These are phyloP conservation scores for Harpagifer antarcticus DNA, from an alignment of 2,797 vertebrate genomes.

Conservation along the genomic window DNA sequence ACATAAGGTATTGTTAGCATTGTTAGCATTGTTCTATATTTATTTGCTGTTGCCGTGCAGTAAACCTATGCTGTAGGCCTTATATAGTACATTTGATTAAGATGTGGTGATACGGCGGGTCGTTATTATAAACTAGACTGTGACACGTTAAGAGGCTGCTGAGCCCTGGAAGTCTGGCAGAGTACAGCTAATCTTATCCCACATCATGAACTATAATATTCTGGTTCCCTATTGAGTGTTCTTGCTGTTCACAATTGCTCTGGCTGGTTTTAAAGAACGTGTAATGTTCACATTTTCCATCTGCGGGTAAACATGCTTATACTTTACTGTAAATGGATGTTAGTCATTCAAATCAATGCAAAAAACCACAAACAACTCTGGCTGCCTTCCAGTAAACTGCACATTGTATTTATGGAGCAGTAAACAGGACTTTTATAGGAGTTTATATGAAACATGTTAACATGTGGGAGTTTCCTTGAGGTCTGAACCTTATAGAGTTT, in stretches of 20 bases:
- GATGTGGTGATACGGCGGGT: background rate
- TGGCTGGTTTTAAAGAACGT: background rate
- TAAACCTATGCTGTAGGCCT: background rate
- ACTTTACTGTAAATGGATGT: background rate
- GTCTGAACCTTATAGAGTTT: background rate
- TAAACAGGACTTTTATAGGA: background rate
- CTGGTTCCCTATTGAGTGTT: background rate
- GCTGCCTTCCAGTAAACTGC: slow-evolving; percentile 1
- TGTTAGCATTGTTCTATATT: slow-evolving; percentile 15
- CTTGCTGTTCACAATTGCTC: background rate
- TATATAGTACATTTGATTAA: slow-evolving; percentile 23
- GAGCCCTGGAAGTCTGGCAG: slow-evolving; percentile 16
- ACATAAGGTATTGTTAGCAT: slow-evolving; percentile 14
- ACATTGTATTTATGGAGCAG: background rate
- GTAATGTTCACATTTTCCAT: background rate
- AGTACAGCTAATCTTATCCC: slow-evolving; percentile 4
- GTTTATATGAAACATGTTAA: background rate
- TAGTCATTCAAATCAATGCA: background rate
- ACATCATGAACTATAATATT: slow-evolving; percentile 30
- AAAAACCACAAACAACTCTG: background rate
- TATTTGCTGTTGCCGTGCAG: background rate
- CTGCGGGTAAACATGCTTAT: background rate
- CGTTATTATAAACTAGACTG: slow-evolving; percentile 23
- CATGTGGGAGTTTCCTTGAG: background rate
- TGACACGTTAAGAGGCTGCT: slow-evolving; percentile 8